A percentile compares a stretch with the other conserved stretches of the same genome.
phyloP scores from a whole-genome alignment of 1,140 invertebrate species.

The Drosophila orosa region DNA sequence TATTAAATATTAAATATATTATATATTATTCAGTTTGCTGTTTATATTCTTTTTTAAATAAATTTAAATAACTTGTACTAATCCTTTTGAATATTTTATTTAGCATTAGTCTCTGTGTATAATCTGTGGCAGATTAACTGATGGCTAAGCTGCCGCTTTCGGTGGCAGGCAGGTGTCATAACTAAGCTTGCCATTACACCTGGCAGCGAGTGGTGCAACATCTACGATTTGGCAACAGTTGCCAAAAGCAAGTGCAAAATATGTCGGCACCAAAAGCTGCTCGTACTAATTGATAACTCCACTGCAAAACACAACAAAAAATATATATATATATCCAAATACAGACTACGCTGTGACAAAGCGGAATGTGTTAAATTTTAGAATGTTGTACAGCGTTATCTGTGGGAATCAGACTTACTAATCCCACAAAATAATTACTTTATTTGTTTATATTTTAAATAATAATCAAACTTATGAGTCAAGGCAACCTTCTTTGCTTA shows the following conservation, averaged over 20 bases:
- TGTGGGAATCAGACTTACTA: neutral
- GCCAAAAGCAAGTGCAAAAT: conserved; percentile 44
- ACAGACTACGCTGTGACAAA: conserved; percentile 2
- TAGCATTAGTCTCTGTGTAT: neutral
- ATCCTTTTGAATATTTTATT: neutral
- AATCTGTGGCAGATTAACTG: neutral
- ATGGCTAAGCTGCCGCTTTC: conserved; percentile 7
- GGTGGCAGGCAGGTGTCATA: conserved; percentile 49
- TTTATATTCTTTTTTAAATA: neutral
- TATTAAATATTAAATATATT: too few species aligned
- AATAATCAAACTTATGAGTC: neutral
- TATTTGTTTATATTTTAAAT: conserved; percentile 3
- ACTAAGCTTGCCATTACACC: conserved; percentile 54
- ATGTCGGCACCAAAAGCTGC: conserved; percentile 12
- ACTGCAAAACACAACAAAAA: conserved; percentile 7
- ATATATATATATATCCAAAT: conserved; percentile 13
- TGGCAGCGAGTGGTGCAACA: conserved; percentile 17
- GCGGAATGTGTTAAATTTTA: conserved; percentile 10
- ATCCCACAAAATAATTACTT: neutral
- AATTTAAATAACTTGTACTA: neutral
- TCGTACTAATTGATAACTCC: conserved; percentile 34
- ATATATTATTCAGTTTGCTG: too few species aligned
- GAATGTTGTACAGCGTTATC: neutral
- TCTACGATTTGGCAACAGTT: conserved; percentile 36
- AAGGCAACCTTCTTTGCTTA: neutral